Percentiles rank a stretch among this genome's conserved stretches.
These are phyloP conservation scores for Tachina fera DNA, from an alignment of 2,888 invertebrate genomes.

Conservation along the genomic window DNA sequence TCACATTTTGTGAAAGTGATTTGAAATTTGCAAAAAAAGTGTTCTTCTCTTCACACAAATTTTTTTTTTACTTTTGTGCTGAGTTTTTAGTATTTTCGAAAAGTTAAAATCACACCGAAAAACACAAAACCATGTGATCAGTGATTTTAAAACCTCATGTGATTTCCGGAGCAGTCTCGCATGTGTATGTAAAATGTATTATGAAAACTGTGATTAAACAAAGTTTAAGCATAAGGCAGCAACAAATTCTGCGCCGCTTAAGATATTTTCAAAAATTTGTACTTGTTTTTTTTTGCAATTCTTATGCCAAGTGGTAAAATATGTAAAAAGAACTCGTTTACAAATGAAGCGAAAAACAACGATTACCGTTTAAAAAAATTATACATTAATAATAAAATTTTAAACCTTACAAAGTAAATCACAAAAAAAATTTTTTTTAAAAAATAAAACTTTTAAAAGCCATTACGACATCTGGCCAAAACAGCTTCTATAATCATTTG, in stretches of 20 bases:
- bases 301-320: background rate
- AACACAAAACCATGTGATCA: background rate
- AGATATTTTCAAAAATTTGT: background rate
- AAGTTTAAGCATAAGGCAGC: background rate
- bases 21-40: too few relatives aligned
- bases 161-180: too few relatives aligned
- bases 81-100: too few relatives aligned
- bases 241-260: background rate
- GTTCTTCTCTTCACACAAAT: too few relatives aligned
- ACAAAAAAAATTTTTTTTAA: constrained; percentile 38
- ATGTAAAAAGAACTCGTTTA: background rate
- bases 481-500: constrained; percentile 82
- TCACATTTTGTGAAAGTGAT: too few relatives aligned
- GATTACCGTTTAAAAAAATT: background rate
- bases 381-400: constrained; percentile 32
- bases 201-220: background rate
- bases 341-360: background rate
- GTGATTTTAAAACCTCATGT: too few relatives aligned
- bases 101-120: background rate
- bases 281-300: constrained; percentile 10
- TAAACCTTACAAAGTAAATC: constrained; percentile 15
- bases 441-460: constrained; percentile 63
- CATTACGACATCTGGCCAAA: constrained; percentile 78
- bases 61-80: too few relatives aligned
- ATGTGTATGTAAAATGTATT: too few relatives aligned